Evolutionary conservation across 2,113 vertebrate species (phyloP).

Genomic region (Casuarius casuarius): DNA sequence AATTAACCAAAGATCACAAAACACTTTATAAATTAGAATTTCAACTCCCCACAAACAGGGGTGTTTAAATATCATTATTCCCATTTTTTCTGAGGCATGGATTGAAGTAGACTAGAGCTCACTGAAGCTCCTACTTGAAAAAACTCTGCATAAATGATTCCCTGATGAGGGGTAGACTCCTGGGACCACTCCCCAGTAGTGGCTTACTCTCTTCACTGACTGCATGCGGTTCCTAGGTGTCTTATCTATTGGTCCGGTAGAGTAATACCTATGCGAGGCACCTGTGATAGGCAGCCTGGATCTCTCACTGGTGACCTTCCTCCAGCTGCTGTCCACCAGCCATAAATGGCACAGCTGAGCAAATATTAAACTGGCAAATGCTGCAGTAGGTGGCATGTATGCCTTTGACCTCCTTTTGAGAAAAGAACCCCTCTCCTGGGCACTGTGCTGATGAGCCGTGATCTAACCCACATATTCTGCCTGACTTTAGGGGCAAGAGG

Average conservation of each 20-base stretch:
- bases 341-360: not conserved
- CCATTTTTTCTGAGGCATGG: not conserved
- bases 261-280: not conserved
- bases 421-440: not conserved
- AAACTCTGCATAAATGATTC: not conserved
- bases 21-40: conserved; percentile 15
- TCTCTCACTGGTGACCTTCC: not conserved
- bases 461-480: not conserved
- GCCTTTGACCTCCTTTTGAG: not conserved
- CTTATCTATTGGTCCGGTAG: not conserved
- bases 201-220: not conserved
- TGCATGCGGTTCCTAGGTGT: not conserved
- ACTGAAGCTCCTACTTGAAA: not conserved
- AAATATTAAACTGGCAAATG: not conserved
- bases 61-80: not conserved
- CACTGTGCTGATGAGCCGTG: not conserved
- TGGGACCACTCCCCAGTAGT: not conserved
- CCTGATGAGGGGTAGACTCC: not conserved
- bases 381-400: not conserved
- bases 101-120: not conserved
- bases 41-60: not conserved
- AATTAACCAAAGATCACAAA: conserved; percentile 27
- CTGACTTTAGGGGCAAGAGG: conserved; percentile 51
- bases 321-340: not conserved
- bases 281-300: not conserved